These are phyloP conservation scores for Ctenomys sociabilis DNA, from an alignment of 2,113 vertebrate genomes.

Conservation along the genomic window DNA sequence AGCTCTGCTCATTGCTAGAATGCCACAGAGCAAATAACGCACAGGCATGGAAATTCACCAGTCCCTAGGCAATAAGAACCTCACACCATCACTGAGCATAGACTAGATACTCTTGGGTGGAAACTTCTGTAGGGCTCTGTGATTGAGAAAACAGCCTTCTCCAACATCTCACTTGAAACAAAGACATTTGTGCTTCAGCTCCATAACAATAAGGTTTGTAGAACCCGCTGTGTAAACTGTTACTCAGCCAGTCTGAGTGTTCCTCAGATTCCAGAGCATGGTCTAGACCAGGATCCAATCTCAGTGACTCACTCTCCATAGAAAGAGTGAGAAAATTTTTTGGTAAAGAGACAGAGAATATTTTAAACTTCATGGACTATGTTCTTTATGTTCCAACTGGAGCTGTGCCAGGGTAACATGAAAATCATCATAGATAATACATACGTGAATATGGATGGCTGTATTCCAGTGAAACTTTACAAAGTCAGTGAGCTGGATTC, in stretches of 20 bases:
- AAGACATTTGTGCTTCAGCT: not conserved
- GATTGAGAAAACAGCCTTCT: not conserved
- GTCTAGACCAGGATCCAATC: not conserved
- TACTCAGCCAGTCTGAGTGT: not conserved
- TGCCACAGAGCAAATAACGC: slow-evolving; percentile 10
- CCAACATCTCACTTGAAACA: not conserved
- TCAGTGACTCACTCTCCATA: not conserved
- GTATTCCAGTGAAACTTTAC: not conserved
- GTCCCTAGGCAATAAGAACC: not conserved
- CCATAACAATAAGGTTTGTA: not conserved
- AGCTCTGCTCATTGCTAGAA: not conserved
- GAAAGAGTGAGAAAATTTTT: not conserved
- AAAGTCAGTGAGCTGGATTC: not conserved
- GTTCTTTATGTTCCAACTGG: not conserved
- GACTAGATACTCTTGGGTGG: not conserved
- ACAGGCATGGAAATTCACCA: slow-evolving; percentile 56
- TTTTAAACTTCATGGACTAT: not conserved
- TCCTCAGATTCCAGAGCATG: not conserved
- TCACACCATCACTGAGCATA: not conserved
- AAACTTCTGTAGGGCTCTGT: not conserved
- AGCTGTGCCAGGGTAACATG: not conserved
- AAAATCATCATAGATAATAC: not conserved
- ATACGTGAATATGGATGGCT: not conserved
- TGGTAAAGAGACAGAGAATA: not conserved
- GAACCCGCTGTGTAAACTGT: not conserved